phyloP scores from a whole-genome alignment of 2,113 vertebrate species.

The Elaphurus davidianus region DNA sequence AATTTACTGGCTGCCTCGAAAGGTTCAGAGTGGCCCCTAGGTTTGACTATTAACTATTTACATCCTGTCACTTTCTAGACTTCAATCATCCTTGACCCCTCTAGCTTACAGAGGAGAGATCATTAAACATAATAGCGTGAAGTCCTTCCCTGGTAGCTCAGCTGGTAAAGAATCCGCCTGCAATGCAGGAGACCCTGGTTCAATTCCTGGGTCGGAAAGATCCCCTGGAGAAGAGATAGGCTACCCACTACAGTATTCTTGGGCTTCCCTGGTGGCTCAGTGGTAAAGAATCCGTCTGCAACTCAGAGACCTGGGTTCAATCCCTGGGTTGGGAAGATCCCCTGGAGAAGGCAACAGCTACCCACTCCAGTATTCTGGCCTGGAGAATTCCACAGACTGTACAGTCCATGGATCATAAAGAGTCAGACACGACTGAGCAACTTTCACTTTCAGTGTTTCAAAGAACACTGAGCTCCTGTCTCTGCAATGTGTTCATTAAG shows the following conservation, averaged over 20 bases:
- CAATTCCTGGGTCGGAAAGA: background rate
- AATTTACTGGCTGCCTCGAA: conserved; percentile 35
- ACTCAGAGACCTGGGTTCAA: background rate
- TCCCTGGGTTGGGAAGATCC: background rate
- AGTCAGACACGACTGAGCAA: background rate
- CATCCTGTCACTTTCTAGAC: background rate
- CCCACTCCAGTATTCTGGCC: background rate
- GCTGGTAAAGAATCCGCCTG: background rate
- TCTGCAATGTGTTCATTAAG: background rate
- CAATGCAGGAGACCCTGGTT: background rate
- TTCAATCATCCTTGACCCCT: background rate
- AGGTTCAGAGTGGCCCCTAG: background rate
- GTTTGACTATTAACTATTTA: conserved; percentile 50
- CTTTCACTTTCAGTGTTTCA: background rate
- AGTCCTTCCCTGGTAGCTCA: background rate
- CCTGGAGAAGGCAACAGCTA: background rate
- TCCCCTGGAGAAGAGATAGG: background rate
- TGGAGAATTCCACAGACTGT: background rate
- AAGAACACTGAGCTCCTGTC: background rate
- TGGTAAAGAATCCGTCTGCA: background rate
- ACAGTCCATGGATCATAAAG: background rate
- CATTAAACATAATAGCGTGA: background rate
- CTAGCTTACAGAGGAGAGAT: background rate
- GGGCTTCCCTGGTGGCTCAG: background rate
- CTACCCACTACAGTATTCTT: background rate